A percentile compares a stretch with the other conserved stretches of the same genome.
These are phyloP conservation scores for Sthenelais limicola DNA, from an alignment of 2,888 invertebrate genomes.

Conservation along the genomic window DNA sequence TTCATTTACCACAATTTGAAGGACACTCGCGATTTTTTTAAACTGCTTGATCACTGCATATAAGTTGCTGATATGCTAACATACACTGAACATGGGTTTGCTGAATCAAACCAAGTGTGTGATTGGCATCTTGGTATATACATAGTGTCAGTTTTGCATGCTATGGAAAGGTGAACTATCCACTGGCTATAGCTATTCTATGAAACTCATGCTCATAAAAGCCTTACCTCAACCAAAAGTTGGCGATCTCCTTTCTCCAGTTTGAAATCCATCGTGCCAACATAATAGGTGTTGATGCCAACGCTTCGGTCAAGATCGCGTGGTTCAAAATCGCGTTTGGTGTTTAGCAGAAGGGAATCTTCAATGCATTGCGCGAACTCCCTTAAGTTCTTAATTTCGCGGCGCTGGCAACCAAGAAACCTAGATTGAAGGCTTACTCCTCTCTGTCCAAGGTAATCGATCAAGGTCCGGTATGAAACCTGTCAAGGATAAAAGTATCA, in stretches of 20 bases:
- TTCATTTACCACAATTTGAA: too few species aligned
- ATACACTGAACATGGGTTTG: too few species aligned
- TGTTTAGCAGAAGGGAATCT: conserved; percentile 61
- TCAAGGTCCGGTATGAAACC: conserved; percentile 29
- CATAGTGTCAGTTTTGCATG: too few species aligned
- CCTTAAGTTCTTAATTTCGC: conserved; percentile 57
- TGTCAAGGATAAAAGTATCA: neutral
- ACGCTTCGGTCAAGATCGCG: conserved; percentile 63
- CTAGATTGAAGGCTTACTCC: conserved; percentile 56
- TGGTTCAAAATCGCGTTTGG: conserved; percentile 53
- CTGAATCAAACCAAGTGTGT: neutral
- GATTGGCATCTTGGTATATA: too few species aligned
- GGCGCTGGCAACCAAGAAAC: conserved; percentile 63
- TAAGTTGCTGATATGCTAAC: neutral
- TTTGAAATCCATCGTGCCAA: conserved; percentile 63
- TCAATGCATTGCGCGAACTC: conserved; percentile 62
- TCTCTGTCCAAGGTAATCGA: conserved; percentile 36
- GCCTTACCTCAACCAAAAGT: conserved; percentile 62
- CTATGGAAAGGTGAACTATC: too few species aligned
- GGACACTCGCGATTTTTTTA: too few species aligned
- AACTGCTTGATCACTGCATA: neutral
- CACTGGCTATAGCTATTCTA: too few species aligned
- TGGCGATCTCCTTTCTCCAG: conserved; percentile 61
- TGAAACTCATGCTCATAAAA: too few species aligned
- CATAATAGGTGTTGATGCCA: conserved; percentile 68